These are phyloP conservation scores for Hoplodrina blanda DNA, from an alignment of 2,888 invertebrate genomes.

Conservation along the genomic window DNA sequence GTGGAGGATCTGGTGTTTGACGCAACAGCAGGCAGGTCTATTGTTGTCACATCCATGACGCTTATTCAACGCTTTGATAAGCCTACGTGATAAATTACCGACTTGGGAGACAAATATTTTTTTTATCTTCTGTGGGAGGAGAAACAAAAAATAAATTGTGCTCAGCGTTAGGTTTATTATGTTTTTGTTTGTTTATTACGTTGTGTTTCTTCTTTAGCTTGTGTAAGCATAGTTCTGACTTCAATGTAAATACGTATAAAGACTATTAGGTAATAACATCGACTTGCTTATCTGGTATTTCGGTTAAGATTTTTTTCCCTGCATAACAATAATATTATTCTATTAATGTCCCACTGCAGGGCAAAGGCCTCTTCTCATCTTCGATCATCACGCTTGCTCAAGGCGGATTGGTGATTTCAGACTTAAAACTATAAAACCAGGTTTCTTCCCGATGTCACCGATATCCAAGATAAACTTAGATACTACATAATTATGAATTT, in stretches of 20 bases:
- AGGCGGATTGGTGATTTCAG: too few species aligned
- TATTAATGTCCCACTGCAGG: too few species aligned
- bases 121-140: slow-evolving; percentile 25
- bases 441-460: too few species aligned
- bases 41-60: slow-evolving; percentile 76
- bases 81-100: slow-evolving; percentile 75
- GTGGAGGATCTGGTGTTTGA: slow-evolving; percentile 64
- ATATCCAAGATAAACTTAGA: too few species aligned
- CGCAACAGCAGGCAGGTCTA: slow-evolving; percentile 64
- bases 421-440: too few species aligned
- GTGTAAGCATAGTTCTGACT: slow-evolving; percentile 4
- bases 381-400: too few species aligned
- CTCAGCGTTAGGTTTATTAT: slow-evolving; percentile 39
- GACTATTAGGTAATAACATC: not conserved
- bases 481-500: too few species aligned
- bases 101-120: slow-evolving; percentile 67
- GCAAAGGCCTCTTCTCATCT: too few species aligned
- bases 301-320: too few species aligned
- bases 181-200: slow-evolving; percentile 42
- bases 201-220: slow-evolving; percentile 18
- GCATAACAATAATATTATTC: too few species aligned
- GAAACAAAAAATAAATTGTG: slow-evolving; percentile 49
- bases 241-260: slow-evolving; percentile 5
- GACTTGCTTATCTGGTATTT: not conserved
- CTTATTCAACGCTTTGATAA: slow-evolving; percentile 74